Evolutionary conservation across 2,888 invertebrate genomes (phyloP).

Genomic region (Fragum whitleyi): DNA sequence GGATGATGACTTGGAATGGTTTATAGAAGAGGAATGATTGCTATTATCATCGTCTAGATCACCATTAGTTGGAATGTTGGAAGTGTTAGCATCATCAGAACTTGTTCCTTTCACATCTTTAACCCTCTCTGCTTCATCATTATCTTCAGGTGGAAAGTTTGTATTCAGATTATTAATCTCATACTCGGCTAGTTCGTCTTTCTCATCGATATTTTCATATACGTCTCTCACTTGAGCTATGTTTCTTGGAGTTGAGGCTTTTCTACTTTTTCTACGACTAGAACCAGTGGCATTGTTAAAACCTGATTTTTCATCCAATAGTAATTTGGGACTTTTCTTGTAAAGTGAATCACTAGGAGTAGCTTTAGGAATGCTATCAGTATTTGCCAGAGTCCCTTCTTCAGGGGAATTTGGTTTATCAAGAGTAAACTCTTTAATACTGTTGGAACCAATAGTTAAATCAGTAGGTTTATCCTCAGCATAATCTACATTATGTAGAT

Average conservation of each 20-base stretch:
- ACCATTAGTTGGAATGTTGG: constrained; percentile 9
- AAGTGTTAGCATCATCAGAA: constrained; percentile 16
- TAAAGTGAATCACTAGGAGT: background rate
- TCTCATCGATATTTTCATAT: constrained; percentile 67
- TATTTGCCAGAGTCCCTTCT: background rate
- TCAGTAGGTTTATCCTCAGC: constrained; percentile 1
- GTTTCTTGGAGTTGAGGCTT: constrained; percentile 91
- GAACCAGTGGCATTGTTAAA: constrained; percentile 30
- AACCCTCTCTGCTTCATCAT: constrained; percentile 31
- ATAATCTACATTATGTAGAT: constrained; percentile 39
- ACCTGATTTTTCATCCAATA: background rate
- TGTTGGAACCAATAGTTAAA: background rate
- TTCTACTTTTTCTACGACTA: constrained; percentile 69
- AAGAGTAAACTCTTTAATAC: background rate
- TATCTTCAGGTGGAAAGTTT: constrained; percentile 71
- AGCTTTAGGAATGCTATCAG: background rate
- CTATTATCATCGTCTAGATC: constrained; percentile 40
- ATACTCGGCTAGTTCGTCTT: constrained; percentile 77
- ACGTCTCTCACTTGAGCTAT: constrained; percentile 84
- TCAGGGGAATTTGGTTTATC: background rate
- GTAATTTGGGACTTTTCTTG: background rate
- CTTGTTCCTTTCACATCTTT: constrained; percentile 23
- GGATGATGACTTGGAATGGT: constrained; percentile 41
- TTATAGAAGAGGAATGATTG: constrained; percentile 32
- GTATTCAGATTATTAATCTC: constrained; percentile 76